Evolutionary conservation across 2,797 vertebrate genomes (phyloP), one percentile per base, ranked within the genome.

Genomic region (Artibeus jamaicensis): DNA sequence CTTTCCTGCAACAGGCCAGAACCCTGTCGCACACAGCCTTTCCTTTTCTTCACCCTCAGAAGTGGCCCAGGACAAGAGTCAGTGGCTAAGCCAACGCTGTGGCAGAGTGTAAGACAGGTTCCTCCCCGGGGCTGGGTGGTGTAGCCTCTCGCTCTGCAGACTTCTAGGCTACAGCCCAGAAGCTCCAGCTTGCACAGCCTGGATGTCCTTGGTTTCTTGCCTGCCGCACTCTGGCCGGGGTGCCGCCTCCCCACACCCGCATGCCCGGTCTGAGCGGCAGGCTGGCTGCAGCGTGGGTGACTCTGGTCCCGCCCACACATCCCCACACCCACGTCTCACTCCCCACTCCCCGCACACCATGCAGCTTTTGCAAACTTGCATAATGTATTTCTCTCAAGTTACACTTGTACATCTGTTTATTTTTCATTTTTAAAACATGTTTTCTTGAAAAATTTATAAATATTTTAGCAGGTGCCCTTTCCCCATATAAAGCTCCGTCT

Each of bases 401-500:
- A 93, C 96, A 98, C 97, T 97, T 96, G 97, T 98, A 97, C 98
- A 98, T 98, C 98, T 98, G 98, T 98, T 98, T 98, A 98, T 98
- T 98, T 98, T 98, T 98, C 98, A 98, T 98, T 98, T 98, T 98
- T 98, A 91, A 97, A 98, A 84, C 97, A 95, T 98, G 97, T 98
- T 98, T 98, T 98, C 98, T 97, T 98, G 97, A 97, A 98, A 97
- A 98, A 98, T 97, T 97, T 98, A 98, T 98, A 98, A 98, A 98
- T 98, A 98, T 98, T 98, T 98, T 98, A 98, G 96, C 96, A 98
- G 97, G 97, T 97, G 93, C 96, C 97, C 97, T 98, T 97, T 97
- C 98, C 97, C 91, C 62, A 22, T 95, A 87, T 97, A 93, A 93
- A 97, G 97, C 93, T 96, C 97, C 46, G 34, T 96, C 91, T 93